phyloP scores from a whole-genome alignment of 2,888 invertebrate species.

The Carabus problematicus region DNA sequence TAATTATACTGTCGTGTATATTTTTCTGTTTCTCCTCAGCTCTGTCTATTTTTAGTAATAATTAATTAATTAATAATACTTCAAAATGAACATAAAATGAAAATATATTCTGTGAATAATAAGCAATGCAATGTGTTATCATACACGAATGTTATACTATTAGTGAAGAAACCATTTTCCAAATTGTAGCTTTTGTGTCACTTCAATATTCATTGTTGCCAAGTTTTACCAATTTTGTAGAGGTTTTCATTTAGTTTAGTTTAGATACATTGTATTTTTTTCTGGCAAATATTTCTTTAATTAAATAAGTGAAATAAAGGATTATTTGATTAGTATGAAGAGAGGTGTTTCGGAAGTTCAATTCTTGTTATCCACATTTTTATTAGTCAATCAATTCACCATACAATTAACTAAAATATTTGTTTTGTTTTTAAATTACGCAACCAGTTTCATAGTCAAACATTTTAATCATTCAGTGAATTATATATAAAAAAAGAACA shows the following conservation, averaged over 20 bases:
- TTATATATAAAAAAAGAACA: neutral
- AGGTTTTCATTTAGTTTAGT: neutral
- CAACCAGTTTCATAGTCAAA: constrained; percentile 34
- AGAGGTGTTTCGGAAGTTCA: no score
- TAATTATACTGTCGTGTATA: constrained; percentile 32
- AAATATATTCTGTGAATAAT: constrained; percentile 41
- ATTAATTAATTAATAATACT: constrained; percentile 18
- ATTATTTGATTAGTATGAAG: no score
- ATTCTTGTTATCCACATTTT: constrained; percentile 2
- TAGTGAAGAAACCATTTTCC: constrained; percentile 15
- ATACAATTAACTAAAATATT: constrained; percentile 33
- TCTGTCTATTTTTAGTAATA: constrained; percentile 10
- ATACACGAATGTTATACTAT: constrained; percentile 23
- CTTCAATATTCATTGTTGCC: constrained; percentile 2
- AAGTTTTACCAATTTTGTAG: neutral
- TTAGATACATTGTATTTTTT: neutral
- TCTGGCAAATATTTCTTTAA: no score
- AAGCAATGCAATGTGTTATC: constrained; percentile 28
- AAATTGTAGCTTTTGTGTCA: constrained; percentile 34
- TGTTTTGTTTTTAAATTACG: constrained; percentile 18
- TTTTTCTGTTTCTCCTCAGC: constrained; percentile 24
- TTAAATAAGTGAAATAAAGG: no score
- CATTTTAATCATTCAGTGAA: neutral
- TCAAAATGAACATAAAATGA: constrained; percentile 31
- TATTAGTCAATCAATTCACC: constrained; percentile 30